Base-by-base conservation (phyloP, 1,140 invertebrate species). In the Schlechtendalia chinensis region DNA sequence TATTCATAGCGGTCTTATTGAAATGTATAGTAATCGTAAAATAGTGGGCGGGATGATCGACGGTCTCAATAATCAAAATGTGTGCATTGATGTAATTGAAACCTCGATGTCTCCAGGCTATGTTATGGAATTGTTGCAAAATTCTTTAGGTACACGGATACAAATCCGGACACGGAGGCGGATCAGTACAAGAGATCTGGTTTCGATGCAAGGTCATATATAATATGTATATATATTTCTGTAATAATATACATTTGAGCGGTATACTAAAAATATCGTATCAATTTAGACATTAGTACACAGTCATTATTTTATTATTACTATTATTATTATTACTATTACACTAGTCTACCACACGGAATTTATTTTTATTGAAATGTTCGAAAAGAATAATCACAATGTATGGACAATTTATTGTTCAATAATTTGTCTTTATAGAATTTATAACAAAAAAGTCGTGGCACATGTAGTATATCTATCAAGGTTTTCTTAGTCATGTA, bases 101-200 rank as follows among this genome's bases (percentile, higher is more conserved):
- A 47, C 12, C 12, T 14, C 8, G 8, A 54, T 69, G 50, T 5
- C 67, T 22, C 17, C 22, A 24, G 27, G 22, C 10, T 22, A 69
- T 69, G 16, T 50, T n/a, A 24, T 50, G 22, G 12, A 47, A 22
- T 69, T 14, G n/a, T 47, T 69, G 39, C 39, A 47, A 50, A 69
- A 69, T 69, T 69, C 0, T 50, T 27, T 50, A 22, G 10, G 67
- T 69, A 24, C 39, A 69, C 65, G 39, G 67, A 69, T 69, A 27
- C 29, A 69, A 69, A 69, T 69, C 39, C 67, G 67, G 67, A 69
- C 47, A 27, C 8, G 67, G 50, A 69, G 67, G 67, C 67, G 67
- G n/a, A 69, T 69, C 22, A 16, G 47, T 69, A 69, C 11, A 69
- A 50, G 39, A 50, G 67, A 50, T 69, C 65, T 69, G 65, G 65